phyloP scores from a whole-genome alignment of 2,113 vertebrate species.

The Nycticryphes semicollaris region DNA sequence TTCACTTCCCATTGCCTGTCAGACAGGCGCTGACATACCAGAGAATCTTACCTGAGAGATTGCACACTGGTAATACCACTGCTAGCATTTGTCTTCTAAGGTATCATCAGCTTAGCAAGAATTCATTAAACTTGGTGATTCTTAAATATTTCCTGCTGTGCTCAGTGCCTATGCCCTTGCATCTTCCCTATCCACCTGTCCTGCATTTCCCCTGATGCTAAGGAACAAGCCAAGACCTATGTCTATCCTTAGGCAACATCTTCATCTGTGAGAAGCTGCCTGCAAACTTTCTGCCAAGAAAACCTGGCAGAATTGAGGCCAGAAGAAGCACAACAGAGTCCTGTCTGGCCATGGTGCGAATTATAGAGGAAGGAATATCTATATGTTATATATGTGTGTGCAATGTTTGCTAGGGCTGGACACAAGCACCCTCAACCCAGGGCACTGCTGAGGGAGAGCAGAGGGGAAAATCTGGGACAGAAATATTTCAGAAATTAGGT shows the following conservation, averaged over 20 bases:
- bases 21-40: constrained; percentile 35
- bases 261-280: background rate
- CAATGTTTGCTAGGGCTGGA: background rate
- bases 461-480: background rate
- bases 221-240: background rate
- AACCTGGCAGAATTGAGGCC: background rate
- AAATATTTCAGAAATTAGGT: background rate
- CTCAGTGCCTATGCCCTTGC: background rate
- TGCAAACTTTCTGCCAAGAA: background rate
- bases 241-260: background rate
- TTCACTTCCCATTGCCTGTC: background rate
- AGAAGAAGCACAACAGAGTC: background rate
- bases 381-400: background rate
- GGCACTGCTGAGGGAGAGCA: background rate
- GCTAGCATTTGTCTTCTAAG: background rate
- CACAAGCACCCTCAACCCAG: background rate
- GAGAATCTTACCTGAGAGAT: background rate
- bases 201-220: background rate
- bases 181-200: background rate
- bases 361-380: background rate
- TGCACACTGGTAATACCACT: background rate
- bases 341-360: background rate
- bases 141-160: background rate
- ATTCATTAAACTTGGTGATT: background rate
- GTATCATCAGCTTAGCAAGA: background rate